A percentile compares a stretch with the other conserved stretches of the same genome.
Conservation (phyloP, 2,113 vertebrate species). For the Tympanuchus pallidicinctus region DNA sequence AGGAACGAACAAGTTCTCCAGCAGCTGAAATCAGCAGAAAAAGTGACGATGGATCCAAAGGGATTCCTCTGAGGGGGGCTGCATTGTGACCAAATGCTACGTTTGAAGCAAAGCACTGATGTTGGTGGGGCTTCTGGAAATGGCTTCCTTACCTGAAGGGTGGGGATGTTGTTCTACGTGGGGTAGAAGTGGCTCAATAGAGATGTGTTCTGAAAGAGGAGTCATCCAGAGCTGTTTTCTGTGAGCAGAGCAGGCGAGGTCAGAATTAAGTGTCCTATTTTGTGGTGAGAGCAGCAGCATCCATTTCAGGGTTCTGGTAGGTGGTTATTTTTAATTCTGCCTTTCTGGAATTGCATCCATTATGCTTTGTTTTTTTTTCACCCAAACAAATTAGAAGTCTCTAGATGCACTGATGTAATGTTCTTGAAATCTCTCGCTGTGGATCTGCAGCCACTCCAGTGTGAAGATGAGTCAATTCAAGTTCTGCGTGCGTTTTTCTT, state of each 20-base stretch:
- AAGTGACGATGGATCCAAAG: background rate
- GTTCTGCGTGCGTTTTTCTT: background rate
- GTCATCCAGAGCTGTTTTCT: background rate
- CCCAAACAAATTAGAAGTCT: constrained; percentile 13
- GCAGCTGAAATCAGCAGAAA: background rate
- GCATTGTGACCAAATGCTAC: fast-evolving
- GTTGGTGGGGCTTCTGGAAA: background rate
- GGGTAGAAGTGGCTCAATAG: background rate
- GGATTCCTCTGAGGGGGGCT: background rate
- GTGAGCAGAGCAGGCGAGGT: background rate
- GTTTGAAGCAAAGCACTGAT: background rate
- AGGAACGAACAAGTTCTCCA: background rate
- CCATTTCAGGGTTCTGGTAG: background rate
- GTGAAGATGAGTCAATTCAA: constrained; percentile 15
- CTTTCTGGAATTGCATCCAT: background rate
- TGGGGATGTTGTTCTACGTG: fast-evolving
- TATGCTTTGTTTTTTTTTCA: background rate
- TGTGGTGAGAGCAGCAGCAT: background rate
- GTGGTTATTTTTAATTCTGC: constrained; percentile 28
- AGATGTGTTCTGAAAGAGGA: background rate
- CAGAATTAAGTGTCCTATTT: background rate
- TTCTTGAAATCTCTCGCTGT: background rate
- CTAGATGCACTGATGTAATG: background rate
- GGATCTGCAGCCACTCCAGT: background rate
- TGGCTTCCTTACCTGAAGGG: background rate